Percentiles rank a stretch among this genome's conserved stretches.
Evolutionary conservation across 2,888 invertebrate species (phyloP).

Genomic region (Alloplasta piceator): DNA sequence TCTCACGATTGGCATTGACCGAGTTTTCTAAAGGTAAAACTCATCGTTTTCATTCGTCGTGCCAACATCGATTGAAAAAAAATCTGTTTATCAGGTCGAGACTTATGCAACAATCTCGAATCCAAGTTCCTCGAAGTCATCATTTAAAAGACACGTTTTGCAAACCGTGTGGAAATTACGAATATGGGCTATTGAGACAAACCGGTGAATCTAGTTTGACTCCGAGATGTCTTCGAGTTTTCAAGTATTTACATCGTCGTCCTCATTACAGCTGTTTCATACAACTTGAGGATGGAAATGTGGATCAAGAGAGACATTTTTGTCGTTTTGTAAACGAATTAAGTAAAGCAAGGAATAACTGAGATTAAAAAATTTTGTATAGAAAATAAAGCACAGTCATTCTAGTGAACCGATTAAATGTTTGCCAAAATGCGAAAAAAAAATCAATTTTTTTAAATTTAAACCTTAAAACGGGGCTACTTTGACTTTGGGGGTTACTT

Average conservation of each 20-base stretch:
- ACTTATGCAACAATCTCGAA: constrained; percentile 21
- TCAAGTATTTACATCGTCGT: constrained; percentile 13
- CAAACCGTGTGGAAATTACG: constrained; percentile 31
- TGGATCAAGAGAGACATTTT: constrained; percentile 1
- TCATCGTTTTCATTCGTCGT: too few species aligned
- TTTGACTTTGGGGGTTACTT: too few species aligned
- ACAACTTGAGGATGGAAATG: constrained; percentile 2
- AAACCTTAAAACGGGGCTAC: too few species aligned
- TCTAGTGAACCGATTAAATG: too few species aligned
- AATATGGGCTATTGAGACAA: constrained; percentile 13
- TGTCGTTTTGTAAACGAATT: background rate
- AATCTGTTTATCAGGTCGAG: background rate
- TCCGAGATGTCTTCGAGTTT: constrained; percentile 12
- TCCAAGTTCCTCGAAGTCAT: constrained; percentile 10
- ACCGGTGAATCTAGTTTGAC: constrained; percentile 53
- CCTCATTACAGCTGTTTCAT: background rate
- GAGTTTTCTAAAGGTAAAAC: too few species aligned
- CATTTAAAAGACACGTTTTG: background rate
- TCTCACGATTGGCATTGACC: too few species aligned
- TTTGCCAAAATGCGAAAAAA: too few species aligned
- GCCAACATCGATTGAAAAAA: too few species aligned
- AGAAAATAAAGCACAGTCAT: too few species aligned
- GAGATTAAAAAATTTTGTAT: too few species aligned
- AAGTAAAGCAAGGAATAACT: background rate
- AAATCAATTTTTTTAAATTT: too few species aligned